A percentile compares a stretch with the other conserved stretches of the same genome.
Evolutionary conservation across 2,888 invertebrate species (phyloP).

Genomic region (Heterodera filipjevi): DNA sequence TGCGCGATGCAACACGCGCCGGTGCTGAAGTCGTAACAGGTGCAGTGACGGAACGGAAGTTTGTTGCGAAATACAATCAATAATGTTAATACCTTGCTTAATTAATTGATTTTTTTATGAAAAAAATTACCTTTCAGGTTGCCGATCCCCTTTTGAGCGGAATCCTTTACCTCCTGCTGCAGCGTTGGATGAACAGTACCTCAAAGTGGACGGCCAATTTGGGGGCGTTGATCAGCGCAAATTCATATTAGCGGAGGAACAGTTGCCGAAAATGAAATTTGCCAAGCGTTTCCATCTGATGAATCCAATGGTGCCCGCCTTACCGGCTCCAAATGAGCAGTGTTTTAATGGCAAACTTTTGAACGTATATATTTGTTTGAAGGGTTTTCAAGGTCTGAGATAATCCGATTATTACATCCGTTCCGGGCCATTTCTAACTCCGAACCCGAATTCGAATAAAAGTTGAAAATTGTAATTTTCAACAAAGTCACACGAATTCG

Average conservation of each 20-base stretch:
- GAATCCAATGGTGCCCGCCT: constrained; percentile 98
- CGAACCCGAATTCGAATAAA: no score
- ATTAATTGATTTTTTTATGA: no score
- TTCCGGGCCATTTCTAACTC: no score
- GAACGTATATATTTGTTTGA: no score
- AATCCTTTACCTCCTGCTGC: constrained; percentile 83
- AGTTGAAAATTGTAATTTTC: no score
- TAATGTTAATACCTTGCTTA: no score
- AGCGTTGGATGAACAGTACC: constrained; percentile 94
- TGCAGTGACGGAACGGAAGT: no score
- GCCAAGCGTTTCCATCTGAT: constrained; percentile 89
- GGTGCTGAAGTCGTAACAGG: constrained; percentile 99
- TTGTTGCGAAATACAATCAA: no score
- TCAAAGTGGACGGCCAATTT: constrained; percentile 99
- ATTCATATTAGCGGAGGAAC: constrained; percentile 91
- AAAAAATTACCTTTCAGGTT: constrained; percentile 65
- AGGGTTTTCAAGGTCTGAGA: no score
- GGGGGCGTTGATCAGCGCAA: constrained; percentile 98
- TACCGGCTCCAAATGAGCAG: constrained; percentile 91
- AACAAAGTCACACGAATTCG: no score
- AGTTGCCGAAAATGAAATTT: constrained; percentile 90
- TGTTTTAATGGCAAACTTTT: no score
- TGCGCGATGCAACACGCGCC: constrained; percentile 97
- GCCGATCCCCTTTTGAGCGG: constrained; percentile 92
- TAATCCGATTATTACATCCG: no score